Base-by-base conservation (phyloP, 2,797 vertebrate species). In the Hemibagrus guttatus region DNA sequence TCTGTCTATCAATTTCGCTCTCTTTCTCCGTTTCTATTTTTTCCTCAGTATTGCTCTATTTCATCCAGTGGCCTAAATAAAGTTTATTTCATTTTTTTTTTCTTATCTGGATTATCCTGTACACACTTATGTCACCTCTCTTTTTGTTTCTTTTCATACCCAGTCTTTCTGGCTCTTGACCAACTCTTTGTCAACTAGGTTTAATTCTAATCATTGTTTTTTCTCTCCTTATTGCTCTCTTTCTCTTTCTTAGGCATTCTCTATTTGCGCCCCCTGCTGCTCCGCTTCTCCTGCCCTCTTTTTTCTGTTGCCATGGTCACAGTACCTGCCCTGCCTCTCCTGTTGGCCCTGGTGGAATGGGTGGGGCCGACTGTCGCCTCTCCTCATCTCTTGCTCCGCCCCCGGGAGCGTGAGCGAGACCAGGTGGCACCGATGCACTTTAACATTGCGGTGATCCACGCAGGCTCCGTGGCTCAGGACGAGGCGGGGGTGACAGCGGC, bases 371-470 rank as follows among this genome's bases (percentile, higher is more conserved):
- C 95, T 89, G 95, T 96, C 81, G 93, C 97, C 92, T 97, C 97
- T 92, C 97, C 97, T 92, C 96, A 97, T 95, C 95, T 97, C 88
- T 94, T 96, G 94, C 95, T 96, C 89, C 94, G 95, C 90, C 95
- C 96, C 81, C 93, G 95, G 80, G 95, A 95, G 63, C 93, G 95
- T 89, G 95, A 96, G 90, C 93, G 95, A 78, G 95, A 96, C 91
- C 92, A 96, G 23, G 97, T 96, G 90, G 94, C 97, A 91, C 95
- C 96, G 90, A 97, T 97, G 93, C 97, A 97, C 95, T 95, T 97
- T 91, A 98, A 98, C 94, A 97, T 98, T 81, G 96, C 97, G 39
- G 97, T 98, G 84, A 97, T 98, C 86, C 95, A 96, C 46, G 95
- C 95, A 0, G 95, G 95, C 63, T 93, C 94, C 12, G 94, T 93